These are phyloP conservation scores for Lucilia sericata DNA, from an alignment of 1,140 invertebrate species.

Conservation along the genomic window DNA sequence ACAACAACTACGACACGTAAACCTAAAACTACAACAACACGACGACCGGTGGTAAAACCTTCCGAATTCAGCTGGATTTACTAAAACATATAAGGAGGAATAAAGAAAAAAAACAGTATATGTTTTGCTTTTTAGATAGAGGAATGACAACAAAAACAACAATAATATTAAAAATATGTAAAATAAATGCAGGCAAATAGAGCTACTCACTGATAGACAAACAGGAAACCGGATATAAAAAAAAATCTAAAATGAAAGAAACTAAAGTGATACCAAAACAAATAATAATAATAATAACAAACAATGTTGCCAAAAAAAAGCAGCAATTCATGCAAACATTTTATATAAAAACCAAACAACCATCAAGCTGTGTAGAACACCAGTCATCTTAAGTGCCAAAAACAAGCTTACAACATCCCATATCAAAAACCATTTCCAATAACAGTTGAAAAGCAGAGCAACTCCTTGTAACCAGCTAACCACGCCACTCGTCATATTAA, in stretches of 20 bases:
- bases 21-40: neutral
- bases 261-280: neutral
- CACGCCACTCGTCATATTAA: neutral
- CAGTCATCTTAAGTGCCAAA: conserved; percentile 9
- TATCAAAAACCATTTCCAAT: neutral
- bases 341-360: neutral
- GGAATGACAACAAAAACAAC: neutral
- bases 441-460: neutral
- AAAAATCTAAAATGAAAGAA: neutral
- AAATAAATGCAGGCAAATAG: neutral
- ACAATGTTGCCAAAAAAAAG: conserved; percentile 14
- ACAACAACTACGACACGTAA: conserved; percentile 7
- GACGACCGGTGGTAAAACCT: neutral
- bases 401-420: neutral
- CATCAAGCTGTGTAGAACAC: neutral
- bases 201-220: neutral
- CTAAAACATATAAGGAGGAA: neutral
- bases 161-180: neutral
- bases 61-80: conserved; percentile 1
- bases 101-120: neutral
- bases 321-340: neutral
- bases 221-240: neutral
- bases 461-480: neutral
- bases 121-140: neutral
- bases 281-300: neutral